Evolutionary conservation across 1,140 invertebrate species (phyloP), one percentile per base, ranked within the genome.

Genomic region (Chlorops oryzae): DNA sequence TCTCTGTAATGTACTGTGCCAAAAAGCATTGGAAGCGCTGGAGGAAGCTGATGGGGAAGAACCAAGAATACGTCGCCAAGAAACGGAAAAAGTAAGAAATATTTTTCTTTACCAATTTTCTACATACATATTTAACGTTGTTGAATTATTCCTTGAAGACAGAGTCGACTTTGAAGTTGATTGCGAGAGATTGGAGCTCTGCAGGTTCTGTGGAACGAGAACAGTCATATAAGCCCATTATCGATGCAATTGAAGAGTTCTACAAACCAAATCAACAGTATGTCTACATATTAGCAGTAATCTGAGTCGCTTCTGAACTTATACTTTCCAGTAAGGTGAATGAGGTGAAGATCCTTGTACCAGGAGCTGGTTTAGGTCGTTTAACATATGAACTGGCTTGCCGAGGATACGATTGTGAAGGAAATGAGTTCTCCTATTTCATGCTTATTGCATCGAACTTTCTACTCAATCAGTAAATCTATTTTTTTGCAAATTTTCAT

Each of bases 361-460:
- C 96, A 17, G 96, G 96, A 12, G 91, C 94, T 18, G 96, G 96
- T 1, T 75, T 99, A 5, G 95, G 94, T 2, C 76, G 96, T 50
- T 75, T 99, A 1, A 88, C 92, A 0, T 97, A 87, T 77, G 96
- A 99, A 75, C 84, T 99, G 13, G 92, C 94, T 0, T 81, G 79
- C 53, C 75, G 82, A 34, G 96, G 95, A 5, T 98, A 88, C 71
- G 81, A 78, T 6, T 96, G 93, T 64, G 90, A 98, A 76, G 96
- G 95, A 54, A 99, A 98, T 70, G 96, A 99, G 76, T 97, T 95
- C 74, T 95, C 91, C 32, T 80, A 98, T 2, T 97, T 95, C 66
- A 98, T 99, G 96, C 75, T 98, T 2, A 90, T 98, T 60, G 88
- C 92, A 1, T 96, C 94, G 20, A 93, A 96, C 74, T 98, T 95